phyloP scores from a whole-genome alignment of 2,113 vertebrate species.

The Tringa solitaria region DNA sequence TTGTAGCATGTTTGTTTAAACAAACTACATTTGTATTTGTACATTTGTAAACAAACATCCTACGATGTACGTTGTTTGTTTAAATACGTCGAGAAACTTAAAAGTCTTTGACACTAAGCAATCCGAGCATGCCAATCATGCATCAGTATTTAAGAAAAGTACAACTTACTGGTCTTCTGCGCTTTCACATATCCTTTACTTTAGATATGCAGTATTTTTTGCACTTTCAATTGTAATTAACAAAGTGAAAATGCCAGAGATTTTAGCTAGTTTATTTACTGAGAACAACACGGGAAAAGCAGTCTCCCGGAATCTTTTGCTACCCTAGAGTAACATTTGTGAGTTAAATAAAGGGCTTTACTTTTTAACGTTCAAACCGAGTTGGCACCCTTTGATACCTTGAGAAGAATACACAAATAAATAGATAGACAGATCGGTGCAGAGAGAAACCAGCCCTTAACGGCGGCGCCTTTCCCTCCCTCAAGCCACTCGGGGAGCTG shows the following conservation, averaged over 20 bases:
- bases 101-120: neutral
- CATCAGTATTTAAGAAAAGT: neutral
- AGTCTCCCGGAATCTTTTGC: neutral
- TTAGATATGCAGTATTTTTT: fast-evolving
- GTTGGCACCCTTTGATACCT: neutral
- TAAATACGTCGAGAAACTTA: neutral
- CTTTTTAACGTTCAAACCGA: neutral
- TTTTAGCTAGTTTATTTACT: neutral
- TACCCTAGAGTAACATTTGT: fast-evolving
- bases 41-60: no score
- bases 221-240: neutral
- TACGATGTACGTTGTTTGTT: neutral
- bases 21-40: no score
- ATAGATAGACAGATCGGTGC: neutral
- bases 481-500: neutral
- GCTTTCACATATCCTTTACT: neutral
- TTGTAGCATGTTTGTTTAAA: neutral
- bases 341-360: neutral
- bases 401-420: neutral
- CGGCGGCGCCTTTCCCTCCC: no score
- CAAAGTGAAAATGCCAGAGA: neutral
- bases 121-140: neutral
- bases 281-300: neutral
- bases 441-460: neutral
- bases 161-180: neutral